A percentile compares a stretch with the other conserved stretches of the same genome.
phyloP scores from a whole-genome alignment of 2,113 vertebrate genomes.

The Euleptes europaea region DNA sequence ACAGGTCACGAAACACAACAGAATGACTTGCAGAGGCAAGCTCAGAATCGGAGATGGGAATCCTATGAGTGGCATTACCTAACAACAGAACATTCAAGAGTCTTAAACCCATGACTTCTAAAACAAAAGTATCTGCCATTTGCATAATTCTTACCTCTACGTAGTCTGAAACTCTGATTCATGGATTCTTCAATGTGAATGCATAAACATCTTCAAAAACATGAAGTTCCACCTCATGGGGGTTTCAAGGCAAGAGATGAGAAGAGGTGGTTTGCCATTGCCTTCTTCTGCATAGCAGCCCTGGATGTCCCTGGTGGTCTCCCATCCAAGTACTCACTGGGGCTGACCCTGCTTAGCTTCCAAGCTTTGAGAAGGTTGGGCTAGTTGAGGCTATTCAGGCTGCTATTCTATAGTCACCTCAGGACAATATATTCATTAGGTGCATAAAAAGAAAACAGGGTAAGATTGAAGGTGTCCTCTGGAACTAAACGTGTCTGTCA shows the following conservation, averaged over 20 bases:
- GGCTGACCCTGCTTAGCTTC: too few relatives aligned
- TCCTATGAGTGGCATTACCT: conserved; percentile 81
- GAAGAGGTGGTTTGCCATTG: too few relatives aligned
- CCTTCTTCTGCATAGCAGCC: too few relatives aligned
- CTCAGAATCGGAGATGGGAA: conserved; percentile 76
- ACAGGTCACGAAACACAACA: conserved; percentile 67
- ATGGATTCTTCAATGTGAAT: not conserved
- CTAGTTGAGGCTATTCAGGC: too few relatives aligned
- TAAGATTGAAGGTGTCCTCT: not conserved
- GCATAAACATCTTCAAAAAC: not conserved
- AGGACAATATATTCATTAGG: not conserved
- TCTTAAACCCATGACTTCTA: not conserved
- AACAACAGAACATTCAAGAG: not conserved
- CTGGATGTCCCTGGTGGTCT: too few relatives aligned
- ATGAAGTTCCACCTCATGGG: not conserved
- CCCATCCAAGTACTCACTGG: too few relatives aligned
- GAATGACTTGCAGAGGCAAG: conserved; percentile 57
- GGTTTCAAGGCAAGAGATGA: too few relatives aligned
- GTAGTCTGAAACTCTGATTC: not conserved
- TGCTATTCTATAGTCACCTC: not conserved
- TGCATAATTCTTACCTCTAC: not conserved
- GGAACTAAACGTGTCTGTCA: not conserved
- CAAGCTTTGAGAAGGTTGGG: too few relatives aligned
- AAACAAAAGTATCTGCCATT: not conserved
- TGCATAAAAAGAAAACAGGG: not conserved